Evolutionary conservation across 2,888 invertebrate genomes (phyloP), one percentile per base, ranked within the genome.

Genomic region (Dicycla oo): DNA sequence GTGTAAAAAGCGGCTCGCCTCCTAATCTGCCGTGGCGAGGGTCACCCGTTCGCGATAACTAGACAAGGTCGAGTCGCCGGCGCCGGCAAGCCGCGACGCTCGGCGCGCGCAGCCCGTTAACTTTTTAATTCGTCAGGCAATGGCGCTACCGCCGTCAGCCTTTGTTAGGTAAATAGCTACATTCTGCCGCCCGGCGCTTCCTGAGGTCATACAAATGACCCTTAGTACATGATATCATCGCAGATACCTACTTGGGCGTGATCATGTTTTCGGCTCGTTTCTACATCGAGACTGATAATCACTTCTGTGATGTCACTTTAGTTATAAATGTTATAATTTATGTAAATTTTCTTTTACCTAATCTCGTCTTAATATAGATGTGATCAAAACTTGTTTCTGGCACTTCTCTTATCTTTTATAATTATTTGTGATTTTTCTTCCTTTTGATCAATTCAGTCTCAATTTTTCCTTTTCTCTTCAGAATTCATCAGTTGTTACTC

Each of bases 31-130:
- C 80, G 89, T 82, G 78, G 90, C 90, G 94, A 94, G 95, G 94
- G 94, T 94, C 95, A 94, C 88, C 89, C 92, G 93, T 88, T 91
- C 89, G 93, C 94, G 95, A 94, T 94, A 94, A 94, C 91, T 91
- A 93, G 94, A 93, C 95, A 95, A 95, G 95, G 95, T 95, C 95
- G 93, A 91, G 94, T 91, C 94, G 94, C 91, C 90, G 95, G 95
- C 95, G 94, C 94, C 94, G 92, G 86, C 86, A 63, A 84, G 95
- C 93, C 95, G 94, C 91, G 92, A 82, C 90, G 91, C 89, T 88
- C 91, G 91, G 92, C 91, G 90, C 91, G 88, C 91, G 88, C 92
- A 90, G 88, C 91, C 93, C 93, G 94, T 93, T 94, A 94, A 94
- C 94, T 94, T 94, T 94, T 94, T 94, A 94, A 94, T 94, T 94